phyloP scores from a whole-genome alignment of 2,888 invertebrate species.

The Encarsia formosa region DNA sequence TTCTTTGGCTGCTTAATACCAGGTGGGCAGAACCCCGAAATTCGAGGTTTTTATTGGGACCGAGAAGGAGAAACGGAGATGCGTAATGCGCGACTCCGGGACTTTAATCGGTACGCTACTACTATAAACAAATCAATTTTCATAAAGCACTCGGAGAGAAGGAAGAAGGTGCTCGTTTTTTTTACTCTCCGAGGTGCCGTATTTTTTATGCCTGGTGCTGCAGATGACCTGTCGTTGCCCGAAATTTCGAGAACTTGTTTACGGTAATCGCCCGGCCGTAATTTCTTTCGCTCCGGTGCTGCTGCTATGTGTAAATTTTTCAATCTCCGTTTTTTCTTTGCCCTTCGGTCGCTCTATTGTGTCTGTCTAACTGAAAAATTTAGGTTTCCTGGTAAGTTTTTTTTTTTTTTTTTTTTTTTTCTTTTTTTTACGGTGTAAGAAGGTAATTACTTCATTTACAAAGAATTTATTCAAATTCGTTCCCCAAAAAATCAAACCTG shows the following conservation, averaged over 20 bases:
- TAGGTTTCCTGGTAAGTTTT: background rate
- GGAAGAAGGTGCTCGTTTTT: no score
- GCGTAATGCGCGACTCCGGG: no score
- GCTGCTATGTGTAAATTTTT: conserved; percentile 12
- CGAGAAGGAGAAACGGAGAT: no score
- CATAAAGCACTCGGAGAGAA: no score
- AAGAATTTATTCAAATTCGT: no score
- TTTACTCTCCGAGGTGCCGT: background rate
- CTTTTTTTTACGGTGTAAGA: background rate
- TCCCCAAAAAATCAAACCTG: no score
- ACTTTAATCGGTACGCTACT: no score
- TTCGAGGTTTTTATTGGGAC: no score
- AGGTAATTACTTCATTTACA: no score
- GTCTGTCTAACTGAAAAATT: background rate
- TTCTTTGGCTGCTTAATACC: no score
- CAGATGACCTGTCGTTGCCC: conserved; percentile 23
- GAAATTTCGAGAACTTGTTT: conserved; percentile 25
- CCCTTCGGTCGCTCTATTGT: background rate
- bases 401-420: background rate
- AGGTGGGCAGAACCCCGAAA: no score
- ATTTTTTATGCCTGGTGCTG: background rate
- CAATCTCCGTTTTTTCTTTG: background rate
- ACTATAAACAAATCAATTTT: no score
- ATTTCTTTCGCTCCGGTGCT: background rate
- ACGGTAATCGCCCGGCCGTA: conserved; percentile 16